Conservation (phyloP, 1,140 invertebrate species). For the Macrostomum lignano region DNA sequence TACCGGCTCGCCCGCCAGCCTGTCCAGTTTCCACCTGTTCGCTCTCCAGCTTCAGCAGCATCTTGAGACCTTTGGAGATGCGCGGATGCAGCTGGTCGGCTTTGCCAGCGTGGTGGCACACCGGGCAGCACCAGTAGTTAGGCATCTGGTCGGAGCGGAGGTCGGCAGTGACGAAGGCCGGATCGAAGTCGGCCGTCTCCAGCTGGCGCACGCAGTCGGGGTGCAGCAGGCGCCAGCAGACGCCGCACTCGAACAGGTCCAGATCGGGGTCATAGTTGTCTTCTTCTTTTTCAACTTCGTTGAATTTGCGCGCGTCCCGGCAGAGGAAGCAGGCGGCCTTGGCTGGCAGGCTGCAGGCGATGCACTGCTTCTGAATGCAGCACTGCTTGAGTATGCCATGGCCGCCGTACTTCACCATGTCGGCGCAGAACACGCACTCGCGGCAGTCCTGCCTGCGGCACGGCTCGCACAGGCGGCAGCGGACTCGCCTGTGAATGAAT, state of each 20-base stretch:
- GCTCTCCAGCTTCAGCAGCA: too few species aligned
- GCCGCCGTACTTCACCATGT: conserved; percentile 85
- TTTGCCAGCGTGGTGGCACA: too few species aligned
- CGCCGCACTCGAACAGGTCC: conserved; percentile 43
- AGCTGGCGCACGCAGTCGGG: conserved; percentile 57
- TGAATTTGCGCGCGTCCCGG: neutral
- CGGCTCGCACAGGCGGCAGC: conserved; percentile 70
- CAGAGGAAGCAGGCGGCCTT: neutral
- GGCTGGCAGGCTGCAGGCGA: conserved; percentile 24
- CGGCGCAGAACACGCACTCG: conserved; percentile 69
- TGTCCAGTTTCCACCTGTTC: too few species aligned
- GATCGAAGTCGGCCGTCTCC: conserved; percentile 14
- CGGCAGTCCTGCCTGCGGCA: conserved; percentile 65
- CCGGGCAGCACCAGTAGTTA: too few species aligned
- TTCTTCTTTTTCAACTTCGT: conserved; percentile 8
- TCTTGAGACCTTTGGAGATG: too few species aligned
- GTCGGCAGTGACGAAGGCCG: conserved; percentile 7
- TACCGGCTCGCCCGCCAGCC: too few species aligned
- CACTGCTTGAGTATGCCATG: conserved; percentile 68
- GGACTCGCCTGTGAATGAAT: conserved; percentile 26
- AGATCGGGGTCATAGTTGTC: conserved; percentile 10
- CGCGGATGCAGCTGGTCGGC: too few species aligned
- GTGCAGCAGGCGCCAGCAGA: conserved; percentile 73
- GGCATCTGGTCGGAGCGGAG: too few species aligned
- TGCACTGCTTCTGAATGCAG: conserved; percentile 63